These are phyloP conservation scores for Cecropterus lyciades DNA, from an alignment of 1,140 invertebrate genomes.

Conservation along the genomic window DNA sequence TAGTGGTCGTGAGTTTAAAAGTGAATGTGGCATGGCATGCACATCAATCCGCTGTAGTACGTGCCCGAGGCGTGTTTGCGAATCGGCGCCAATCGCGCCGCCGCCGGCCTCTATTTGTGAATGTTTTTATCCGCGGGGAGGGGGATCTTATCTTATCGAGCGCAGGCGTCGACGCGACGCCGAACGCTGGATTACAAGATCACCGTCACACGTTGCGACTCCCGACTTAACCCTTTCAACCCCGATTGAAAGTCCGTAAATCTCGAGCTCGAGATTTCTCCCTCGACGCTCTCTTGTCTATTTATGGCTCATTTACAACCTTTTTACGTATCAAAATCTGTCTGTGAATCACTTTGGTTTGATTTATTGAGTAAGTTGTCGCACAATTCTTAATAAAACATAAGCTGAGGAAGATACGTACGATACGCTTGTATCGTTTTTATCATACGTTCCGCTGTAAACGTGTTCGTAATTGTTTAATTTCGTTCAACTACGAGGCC, in stretches of 20 bases:
- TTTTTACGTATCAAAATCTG: no score
- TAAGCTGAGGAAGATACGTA: not conserved
- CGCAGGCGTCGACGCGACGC: slow-evolving; percentile 60
- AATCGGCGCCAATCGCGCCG: slow-evolving; percentile 54
- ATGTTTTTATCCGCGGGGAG: slow-evolving; percentile 55
- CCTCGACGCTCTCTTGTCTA: no score
- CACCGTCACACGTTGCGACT: no score
- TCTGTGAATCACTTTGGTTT: no score
- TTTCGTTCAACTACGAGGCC: not conserved
- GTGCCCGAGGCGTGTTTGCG: slow-evolving; percentile 48
- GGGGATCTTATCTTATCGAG: slow-evolving; percentile 68
- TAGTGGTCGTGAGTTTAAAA: slow-evolving; percentile 36
- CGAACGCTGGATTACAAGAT: no score
- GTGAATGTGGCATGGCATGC: slow-evolving; percentile 41
- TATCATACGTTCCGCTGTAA: not conserved
- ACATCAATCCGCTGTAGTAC: slow-evolving; percentile 47
- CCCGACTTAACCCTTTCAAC: no score
- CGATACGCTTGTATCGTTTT: not conserved
- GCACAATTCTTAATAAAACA: no score
- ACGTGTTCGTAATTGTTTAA: not conserved
- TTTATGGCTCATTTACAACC: no score
- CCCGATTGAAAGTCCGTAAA: no score
- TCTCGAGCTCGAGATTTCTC: no score
- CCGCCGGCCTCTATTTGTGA: slow-evolving; percentile 62
- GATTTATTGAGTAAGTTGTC: no score